phyloP scores from a whole-genome alignment of 2,113 vertebrate genomes.

The Micronisus gabar region DNA sequence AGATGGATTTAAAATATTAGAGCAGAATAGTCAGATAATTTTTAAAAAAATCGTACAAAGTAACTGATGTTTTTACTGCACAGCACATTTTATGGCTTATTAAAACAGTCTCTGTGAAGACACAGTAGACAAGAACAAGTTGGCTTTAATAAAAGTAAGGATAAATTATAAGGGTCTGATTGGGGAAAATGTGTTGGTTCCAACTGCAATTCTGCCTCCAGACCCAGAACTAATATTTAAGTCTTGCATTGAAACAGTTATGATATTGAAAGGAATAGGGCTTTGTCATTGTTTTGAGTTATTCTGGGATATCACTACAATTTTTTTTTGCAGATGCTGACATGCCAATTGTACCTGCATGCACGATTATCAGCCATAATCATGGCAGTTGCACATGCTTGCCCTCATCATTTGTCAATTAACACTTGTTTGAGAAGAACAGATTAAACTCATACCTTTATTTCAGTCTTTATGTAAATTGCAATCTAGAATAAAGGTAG shows the following conservation, averaged over 20 bases:
- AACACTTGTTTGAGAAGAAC: constrained; percentile 1
- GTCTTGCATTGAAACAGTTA: constrained; percentile 4
- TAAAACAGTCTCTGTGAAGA: neutral
- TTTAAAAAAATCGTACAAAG: neutral
- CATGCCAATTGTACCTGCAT: neutral
- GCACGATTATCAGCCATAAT: neutral
- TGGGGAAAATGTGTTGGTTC: neutral
- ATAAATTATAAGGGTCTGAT: neutral
- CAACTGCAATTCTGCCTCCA: neutral
- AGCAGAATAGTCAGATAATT: neutral
- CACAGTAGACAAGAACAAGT: neutral
- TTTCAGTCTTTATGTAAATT: neutral
- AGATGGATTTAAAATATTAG: neutral
- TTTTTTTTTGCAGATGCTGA: constrained; percentile 34
- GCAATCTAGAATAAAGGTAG: neutral
- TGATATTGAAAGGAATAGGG: neutral
- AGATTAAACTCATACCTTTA: neutral
- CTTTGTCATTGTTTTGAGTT: neutral
- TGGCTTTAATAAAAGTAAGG: neutral
- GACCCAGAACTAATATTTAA: neutral
- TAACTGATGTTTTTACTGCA: neutral
- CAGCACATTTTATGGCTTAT: neutral
- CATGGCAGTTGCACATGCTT: neutral
- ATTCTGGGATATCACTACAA: neutral
- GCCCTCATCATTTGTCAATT: constrained; percentile 25